phyloP scores from a whole-genome alignment of 2,888 invertebrate genomes.

The Eristalis arbustorum region DNA sequence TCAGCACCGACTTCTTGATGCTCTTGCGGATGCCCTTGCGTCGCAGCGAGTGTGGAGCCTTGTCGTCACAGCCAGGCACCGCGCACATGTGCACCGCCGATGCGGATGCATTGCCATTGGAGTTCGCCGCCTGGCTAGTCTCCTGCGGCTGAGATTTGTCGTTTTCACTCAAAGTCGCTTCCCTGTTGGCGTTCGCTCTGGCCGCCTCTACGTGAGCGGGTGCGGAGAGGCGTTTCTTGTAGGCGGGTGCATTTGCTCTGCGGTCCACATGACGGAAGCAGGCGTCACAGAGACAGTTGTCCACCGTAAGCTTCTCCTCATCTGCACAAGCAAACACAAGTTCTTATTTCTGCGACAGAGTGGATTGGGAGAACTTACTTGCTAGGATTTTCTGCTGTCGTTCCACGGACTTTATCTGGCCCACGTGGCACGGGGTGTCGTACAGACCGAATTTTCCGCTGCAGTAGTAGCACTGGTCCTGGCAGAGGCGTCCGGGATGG shows the following conservation, averaged over 20 bases:
- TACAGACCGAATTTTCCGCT: constrained; percentile 92
- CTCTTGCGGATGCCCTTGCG: constrained; percentile 88
- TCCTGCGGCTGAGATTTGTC: constrained; percentile 72
- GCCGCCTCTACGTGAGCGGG: constrained; percentile 75
- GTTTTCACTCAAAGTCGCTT: constrained; percentile 12
- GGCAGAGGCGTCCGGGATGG: constrained; percentile 90
- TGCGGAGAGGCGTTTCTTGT: constrained; percentile 82
- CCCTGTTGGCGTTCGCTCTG: not conserved
- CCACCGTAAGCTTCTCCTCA: constrained; percentile 90
- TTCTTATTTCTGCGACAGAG: no score
- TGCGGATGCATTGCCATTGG: constrained; percentile 18
- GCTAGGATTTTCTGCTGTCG: constrained; percentile 90
- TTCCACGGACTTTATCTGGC: constrained; percentile 90
- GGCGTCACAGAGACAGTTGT: constrained; percentile 93
- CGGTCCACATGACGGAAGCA: constrained; percentile 93
- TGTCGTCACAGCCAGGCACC: constrained; percentile 83
- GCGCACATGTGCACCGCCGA: constrained; percentile 81
- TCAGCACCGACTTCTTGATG: constrained; percentile 84
- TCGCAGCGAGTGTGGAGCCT: constrained; percentile 84
- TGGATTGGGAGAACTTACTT: constrained; percentile 81
- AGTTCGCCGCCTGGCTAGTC: not conserved
- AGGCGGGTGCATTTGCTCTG: constrained; percentile 87
- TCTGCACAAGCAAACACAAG: constrained; percentile 79
- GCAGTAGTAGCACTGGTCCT: constrained; percentile 93
- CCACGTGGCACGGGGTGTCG: constrained; percentile 93